Evolutionary conservation across 2,888 invertebrate genomes (phyloP).

Genomic region (Drosophila ochracea): DNA sequence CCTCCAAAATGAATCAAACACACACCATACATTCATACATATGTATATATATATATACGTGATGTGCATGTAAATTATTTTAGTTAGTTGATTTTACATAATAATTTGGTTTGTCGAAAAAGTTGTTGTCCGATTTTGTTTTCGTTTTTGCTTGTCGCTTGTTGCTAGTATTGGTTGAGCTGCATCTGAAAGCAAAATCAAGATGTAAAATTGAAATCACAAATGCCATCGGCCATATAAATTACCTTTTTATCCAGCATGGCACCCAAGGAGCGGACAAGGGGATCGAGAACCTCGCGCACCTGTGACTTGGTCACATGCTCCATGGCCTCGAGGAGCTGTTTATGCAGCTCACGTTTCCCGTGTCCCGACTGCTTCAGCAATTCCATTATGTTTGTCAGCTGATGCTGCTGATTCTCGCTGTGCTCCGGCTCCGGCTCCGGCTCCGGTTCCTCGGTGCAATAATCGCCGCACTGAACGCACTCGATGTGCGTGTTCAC

Average conservation of each 20-base stretch:
- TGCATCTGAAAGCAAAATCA: not conserved
- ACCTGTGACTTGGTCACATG: conserved; percentile 73
- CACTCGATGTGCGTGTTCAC: conserved; percentile 59
- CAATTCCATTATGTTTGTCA: conserved; percentile 29
- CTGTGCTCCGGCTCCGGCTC: not conserved
- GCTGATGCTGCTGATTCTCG: conserved; percentile 15
- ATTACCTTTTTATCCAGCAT: conserved; percentile 56
- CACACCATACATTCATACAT: no score
- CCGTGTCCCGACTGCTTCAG: conserved; percentile 25
- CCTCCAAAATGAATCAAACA: not conserved
- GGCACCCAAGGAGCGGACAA: conserved; percentile 63
- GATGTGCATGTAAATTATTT: conserved; percentile 4
- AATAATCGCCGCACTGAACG: conserved; percentile 41
- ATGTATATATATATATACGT: not conserved
- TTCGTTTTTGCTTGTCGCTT: not conserved
- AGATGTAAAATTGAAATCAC: not conserved
- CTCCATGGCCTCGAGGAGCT: conserved; percentile 74
- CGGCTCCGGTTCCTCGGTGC: conserved; percentile 9
- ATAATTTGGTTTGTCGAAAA: conserved; percentile 42
- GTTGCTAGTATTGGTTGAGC: conserved; percentile 6
- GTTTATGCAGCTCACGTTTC: conserved; percentile 53
- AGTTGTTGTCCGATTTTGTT: conserved; percentile 1
- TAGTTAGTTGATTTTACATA: conserved; percentile 6
- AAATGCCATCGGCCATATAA: not conserved
- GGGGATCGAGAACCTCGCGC: conserved; percentile 78